Evolutionary conservation across 2,888 invertebrate species (phyloP), one percentile per base, ranked within the genome.

Genomic region (Psylliodes chrysocephalus): DNA sequence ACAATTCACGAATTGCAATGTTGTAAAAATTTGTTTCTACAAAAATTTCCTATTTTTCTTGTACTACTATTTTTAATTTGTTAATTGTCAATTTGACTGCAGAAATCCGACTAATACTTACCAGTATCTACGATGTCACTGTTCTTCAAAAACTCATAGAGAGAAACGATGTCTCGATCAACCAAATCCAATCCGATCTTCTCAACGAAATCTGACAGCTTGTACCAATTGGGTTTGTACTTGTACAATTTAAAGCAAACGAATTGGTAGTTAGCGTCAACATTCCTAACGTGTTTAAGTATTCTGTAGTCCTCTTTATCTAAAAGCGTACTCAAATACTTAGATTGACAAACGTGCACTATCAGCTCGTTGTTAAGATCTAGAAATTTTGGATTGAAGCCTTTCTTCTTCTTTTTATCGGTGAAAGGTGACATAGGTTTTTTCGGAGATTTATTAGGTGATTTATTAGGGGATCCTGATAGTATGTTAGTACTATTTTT

Each of bases 81-180:
- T n/a, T n/a, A n/a, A n/a, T n/a, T n/a, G n/a, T n/a, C n/a, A n/a
- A n/a, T n/a, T n/a, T n/a, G n/a, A n/a, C n/a, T n/a, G n/a, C n/a
- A n/a, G n/a, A n/a, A n/a, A n/a, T n/a, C n/a, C n/a, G n/a, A n/a
- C n/a, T n/a, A n/a, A n/a, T n/a, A n/a, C 62, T 67, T 54, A 71
- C 73, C 75, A 51, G 71, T 72, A 38, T 72, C 65, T 47, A 78
- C 71, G 66, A 77, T 73, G 19, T 54, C 57, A n/a, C 64, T 66
- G 28, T 70, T 57, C 42, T 53, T 59, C n/a, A 77, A 66, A 55
- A 65, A 60, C 6, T 63, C 59, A 56, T 73, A 72, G 62, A 77
- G 70, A 14, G 52, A 33, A 4, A 44, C 51, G n/a, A 76, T 64
- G 51, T 77, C 71, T 14, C 59, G 35, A n/a, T 70, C 56, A 19